Percentiles rank a stretch among this genome's conserved stretches.
phyloP scores from a whole-genome alignment of 2,888 invertebrate species.

The Clunio marinus region DNA sequence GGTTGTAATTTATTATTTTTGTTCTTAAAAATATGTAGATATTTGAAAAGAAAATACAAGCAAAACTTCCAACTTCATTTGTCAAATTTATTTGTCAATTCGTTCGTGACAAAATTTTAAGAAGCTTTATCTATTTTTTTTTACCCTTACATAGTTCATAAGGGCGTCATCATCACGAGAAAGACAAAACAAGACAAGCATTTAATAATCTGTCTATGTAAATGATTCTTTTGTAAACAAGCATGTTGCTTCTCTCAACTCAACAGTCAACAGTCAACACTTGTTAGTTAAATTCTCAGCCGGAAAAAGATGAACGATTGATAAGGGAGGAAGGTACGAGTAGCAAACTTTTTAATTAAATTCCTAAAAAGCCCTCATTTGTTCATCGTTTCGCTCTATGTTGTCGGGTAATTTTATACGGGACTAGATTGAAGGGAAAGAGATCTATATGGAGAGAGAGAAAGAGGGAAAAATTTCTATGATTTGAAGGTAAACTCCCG shows the following conservation, averaged over 20 bases:
- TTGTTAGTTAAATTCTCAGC: neutral
- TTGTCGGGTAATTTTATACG: no score
- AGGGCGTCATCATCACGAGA: neutral
- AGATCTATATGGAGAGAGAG: neutral
- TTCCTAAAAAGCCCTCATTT: conserved; percentile 23
- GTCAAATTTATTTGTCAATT: neutral
- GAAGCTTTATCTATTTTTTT: neutral
- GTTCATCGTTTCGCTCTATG: no score
- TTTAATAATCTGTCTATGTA: neutral
- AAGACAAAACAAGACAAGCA: neutral
- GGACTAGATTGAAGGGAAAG: neutral
- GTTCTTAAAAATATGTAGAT: no score
- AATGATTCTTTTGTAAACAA: conserved; percentile 1
- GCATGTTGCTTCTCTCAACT: neutral
- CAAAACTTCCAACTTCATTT: no score
- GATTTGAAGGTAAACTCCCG: neutral
- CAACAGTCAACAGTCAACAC: no score
- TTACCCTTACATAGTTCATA: neutral
- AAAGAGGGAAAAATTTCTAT: no score
- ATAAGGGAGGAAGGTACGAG: neutral
- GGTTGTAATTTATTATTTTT: no score
- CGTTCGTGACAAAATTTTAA: neutral
- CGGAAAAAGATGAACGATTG: conserved; percentile 12
- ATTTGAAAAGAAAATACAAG: no score
- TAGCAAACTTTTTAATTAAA: conserved; percentile 34